phyloP scores from a whole-genome alignment of 2,888 invertebrate species.

The Aspidapion aeneum region DNA sequence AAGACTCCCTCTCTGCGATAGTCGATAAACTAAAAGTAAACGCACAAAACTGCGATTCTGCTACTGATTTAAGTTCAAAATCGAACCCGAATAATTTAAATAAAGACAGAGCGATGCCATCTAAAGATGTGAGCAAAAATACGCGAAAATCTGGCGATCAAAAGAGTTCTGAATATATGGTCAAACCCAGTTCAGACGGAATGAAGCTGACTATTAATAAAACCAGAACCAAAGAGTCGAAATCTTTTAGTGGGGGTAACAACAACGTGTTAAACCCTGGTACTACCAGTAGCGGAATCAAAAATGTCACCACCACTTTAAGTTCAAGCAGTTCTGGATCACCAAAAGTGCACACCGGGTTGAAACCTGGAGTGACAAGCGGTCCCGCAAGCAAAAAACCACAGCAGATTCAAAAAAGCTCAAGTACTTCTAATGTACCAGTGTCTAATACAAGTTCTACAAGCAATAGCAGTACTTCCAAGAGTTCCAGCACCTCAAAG shows the following conservation, averaged over 20 bases:
- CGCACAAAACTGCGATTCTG: slow-evolving; percentile 63
- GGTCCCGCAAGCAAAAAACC: slow-evolving; percentile 84
- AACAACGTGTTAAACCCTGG: slow-evolving; percentile 10
- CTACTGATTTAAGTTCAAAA: slow-evolving; percentile 54
- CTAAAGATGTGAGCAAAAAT: slow-evolving; percentile 38
- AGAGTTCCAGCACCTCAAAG: slow-evolving; percentile 10
- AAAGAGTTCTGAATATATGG: slow-evolving; percentile 83
- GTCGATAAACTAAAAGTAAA: slow-evolving; percentile 79
- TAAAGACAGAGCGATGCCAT: slow-evolving; percentile 35
- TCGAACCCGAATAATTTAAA: slow-evolving; percentile 36
- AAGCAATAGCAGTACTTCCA: slow-evolving; percentile 41
- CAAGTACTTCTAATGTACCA: slow-evolving; percentile 33
- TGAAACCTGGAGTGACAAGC: slow-evolving; percentile 79
- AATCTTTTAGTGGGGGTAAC: slow-evolving; percentile 44
- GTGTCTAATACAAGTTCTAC: slow-evolving; percentile 29
- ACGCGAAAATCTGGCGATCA: slow-evolving; percentile 45
- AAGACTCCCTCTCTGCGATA: slow-evolving; percentile 77
- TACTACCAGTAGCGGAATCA: slow-evolving; percentile 21
- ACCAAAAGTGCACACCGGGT: slow-evolving; percentile 76
- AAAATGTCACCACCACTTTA: slow-evolving; percentile 10
- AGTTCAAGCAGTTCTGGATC: slow-evolving; percentile 55
- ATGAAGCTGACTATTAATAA: slow-evolving; percentile 92
- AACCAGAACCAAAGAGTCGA: slow-evolving; percentile 70
- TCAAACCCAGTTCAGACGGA: slow-evolving; percentile 83
- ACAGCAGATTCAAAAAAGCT: slow-evolving; percentile 47